Evolutionary conservation across 2,888 invertebrate genomes (phyloP).

Genomic region (Vesta saturnalis): DNA sequence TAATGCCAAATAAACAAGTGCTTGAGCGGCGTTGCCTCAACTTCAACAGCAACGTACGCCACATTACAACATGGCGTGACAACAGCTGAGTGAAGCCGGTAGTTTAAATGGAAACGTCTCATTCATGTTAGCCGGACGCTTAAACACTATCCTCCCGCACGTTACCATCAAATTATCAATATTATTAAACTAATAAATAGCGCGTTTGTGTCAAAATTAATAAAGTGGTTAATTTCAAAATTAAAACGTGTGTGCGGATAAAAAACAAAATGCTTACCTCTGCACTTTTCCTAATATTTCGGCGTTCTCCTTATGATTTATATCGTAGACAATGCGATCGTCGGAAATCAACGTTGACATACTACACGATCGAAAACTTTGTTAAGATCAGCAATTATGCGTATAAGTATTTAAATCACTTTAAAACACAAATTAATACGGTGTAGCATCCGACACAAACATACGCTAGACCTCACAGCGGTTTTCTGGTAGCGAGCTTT

Average conservation of each 20-base stretch:
- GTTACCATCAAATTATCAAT: constrained; percentile 18
- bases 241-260: constrained; percentile 58
- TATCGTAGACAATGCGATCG: constrained; percentile 65
- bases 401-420: constrained; percentile 41
- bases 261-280: constrained; percentile 59
- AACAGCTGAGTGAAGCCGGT: constrained; percentile 44
- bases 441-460: constrained; percentile 61
- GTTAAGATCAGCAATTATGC: constrained; percentile 15
- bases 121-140: constrained; percentile 31
- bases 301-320: constrained; percentile 65
- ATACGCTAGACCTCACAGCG: constrained; percentile 67
- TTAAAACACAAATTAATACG: constrained; percentile 54
- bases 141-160: constrained; percentile 25
- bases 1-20: constrained; percentile 23
- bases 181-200: neutral
- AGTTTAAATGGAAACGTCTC: constrained; percentile 36
- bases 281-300: constrained; percentile 63
- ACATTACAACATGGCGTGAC: constrained; percentile 40
- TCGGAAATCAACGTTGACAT: constrained; percentile 68
- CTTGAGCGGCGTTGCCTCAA: constrained; percentile 29
- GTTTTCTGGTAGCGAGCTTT: constrained; percentile 73
- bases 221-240: too few species aligned
- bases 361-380: constrained; percentile 45
- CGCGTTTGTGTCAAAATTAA: neutral
- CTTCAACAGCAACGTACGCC: constrained; percentile 32